A percentile compares a stretch with the other conserved stretches of the same genome.
Conservation (phyloP, 92 coral and sea anemone species). For the Paragorgia papillata region DNA sequence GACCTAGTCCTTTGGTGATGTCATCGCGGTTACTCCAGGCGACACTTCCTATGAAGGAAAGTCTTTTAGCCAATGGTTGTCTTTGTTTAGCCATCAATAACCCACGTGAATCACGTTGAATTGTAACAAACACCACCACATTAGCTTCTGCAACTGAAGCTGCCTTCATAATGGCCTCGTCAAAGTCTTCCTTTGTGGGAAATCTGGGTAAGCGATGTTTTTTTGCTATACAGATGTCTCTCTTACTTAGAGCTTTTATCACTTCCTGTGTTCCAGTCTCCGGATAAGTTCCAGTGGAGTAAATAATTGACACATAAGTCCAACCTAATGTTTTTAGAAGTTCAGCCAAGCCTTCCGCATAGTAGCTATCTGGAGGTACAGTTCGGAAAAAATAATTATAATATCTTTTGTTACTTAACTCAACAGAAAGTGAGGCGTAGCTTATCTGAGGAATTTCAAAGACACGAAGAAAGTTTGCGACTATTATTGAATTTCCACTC, state of each 20-base stretch:
- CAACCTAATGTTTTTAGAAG: slow-evolving; percentile 67
- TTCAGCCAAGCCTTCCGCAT: slow-evolving; percentile 82
- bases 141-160: slow-evolving; percentile 20
- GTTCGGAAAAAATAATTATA: slow-evolving; percentile 88
- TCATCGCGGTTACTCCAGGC: slow-evolving; percentile 59
- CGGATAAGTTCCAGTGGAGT: slow-evolving; percentile 55
- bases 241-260: slow-evolving; percentile 1
- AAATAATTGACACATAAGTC: slow-evolving; percentile 75
- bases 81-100: slow-evolving; percentile 26
- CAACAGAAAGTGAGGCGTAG: slow-evolving; percentile 82
- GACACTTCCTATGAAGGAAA: slow-evolving; percentile 31
- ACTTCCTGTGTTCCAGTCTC: slow-evolving; percentile 40
- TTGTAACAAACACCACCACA: slow-evolving; percentile 20
- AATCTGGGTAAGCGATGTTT: slow-evolving; percentile 10
- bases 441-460: slow-evolving; percentile 94
- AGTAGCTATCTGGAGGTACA: slow-evolving; percentile 89
- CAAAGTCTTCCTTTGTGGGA: slow-evolving; percentile 10
- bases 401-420: slow-evolving; percentile 81
- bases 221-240: slow-evolving; percentile 12
- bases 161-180: slow-evolving; percentile 10
- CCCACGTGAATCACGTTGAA: slow-evolving; percentile 38
- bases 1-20: slow-evolving; percentile 47
- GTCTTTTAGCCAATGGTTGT: slow-evolving; percentile 5
- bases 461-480: slow-evolving; percentile 84
- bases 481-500: slow-evolving; percentile 88